phyloP scores from a whole-genome alignment of 1,140 invertebrate species.

The Charaxes varanes region DNA sequence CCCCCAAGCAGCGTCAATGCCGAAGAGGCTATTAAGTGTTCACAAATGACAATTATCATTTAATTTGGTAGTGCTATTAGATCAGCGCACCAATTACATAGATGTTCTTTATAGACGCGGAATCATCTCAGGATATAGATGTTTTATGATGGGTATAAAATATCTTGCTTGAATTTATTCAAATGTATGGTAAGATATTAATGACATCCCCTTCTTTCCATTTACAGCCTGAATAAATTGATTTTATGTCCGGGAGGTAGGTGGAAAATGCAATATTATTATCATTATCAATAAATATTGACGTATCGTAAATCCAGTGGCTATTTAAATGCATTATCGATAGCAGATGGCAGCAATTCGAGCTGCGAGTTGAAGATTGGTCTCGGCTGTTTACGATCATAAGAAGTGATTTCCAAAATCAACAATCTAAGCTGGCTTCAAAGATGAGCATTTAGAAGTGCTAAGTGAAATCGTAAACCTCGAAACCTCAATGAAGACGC shows the following conservation, averaged over 20 bases:
- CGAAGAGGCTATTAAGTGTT: slow-evolving; percentile 55
- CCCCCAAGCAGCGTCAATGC: slow-evolving; percentile 42
- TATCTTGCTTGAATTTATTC: background rate
- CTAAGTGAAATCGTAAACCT: slow-evolving; percentile 52
- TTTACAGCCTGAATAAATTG: slow-evolving; percentile 28
- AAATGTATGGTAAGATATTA: slow-evolving; percentile 10
- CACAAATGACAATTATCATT: slow-evolving; percentile 40
- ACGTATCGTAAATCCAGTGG: slow-evolving; percentile 42
- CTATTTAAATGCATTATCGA: slow-evolving; percentile 11
- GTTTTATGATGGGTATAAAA: background rate
- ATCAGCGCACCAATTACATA: background rate
- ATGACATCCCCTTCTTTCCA: slow-evolving; percentile 9
- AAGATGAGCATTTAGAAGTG: slow-evolving; percentile 30
- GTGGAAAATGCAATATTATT: slow-evolving; percentile 37
- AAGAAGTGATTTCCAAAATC: slow-evolving; percentile 30
- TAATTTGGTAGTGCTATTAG: slow-evolving; percentile 4
- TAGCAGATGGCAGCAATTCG: slow-evolving; percentile 9
- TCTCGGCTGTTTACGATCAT: slow-evolving; percentile 22
- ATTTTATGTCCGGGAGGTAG: slow-evolving; percentile 22
- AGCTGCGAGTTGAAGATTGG: slow-evolving; percentile 23
- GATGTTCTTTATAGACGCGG: background rate
- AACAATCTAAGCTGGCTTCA: slow-evolving; percentile 28
- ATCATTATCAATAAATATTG: slow-evolving; percentile 48
- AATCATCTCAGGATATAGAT: background rate
- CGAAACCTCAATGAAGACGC: slow-evolving; percentile 38